A percentile compares a stretch with the other conserved stretches of the same genome.
These are phyloP conservation scores for Ficedula albicollis DNA, from an alignment of 2,797 vertebrate species.

Conservation along the genomic window DNA sequence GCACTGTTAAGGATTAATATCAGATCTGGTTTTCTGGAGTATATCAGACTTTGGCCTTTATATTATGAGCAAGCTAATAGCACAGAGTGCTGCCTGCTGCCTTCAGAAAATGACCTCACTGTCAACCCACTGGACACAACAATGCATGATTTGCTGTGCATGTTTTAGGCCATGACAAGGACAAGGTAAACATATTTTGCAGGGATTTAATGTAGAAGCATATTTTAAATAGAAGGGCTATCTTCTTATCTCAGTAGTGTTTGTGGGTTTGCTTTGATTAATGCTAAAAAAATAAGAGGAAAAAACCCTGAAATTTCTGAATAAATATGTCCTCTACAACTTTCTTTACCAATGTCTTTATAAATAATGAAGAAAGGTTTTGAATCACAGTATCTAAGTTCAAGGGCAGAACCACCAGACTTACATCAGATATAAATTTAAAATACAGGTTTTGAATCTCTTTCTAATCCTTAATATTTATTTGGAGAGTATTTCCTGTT, in stretches of 20 bases:
- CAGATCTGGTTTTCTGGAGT: background rate
- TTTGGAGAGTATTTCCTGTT: background rate
- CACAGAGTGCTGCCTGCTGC: background rate
- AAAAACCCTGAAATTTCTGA: background rate
- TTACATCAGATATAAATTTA: background rate
- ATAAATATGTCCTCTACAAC: background rate
- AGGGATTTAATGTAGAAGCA: background rate
- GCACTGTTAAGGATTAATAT: background rate
- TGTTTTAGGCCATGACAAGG: background rate
- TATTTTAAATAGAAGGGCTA: background rate
- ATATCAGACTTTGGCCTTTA: background rate
- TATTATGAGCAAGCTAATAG: background rate
- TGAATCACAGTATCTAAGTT: background rate
- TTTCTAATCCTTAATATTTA: background rate
- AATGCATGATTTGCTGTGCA: accelerated
- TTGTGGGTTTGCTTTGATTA: background rate
- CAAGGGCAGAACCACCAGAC: background rate
- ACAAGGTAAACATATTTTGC: background rate
- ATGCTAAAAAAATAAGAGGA: background rate
- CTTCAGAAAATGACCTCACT: background rate
- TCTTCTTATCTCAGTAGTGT: background rate
- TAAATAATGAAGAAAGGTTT: background rate
- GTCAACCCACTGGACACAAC: background rate
- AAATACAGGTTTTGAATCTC: background rate
- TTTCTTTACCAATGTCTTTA: background rate